These are phyloP conservation scores for Pluvialis apricaria DNA, from an alignment of 2,113 vertebrate species.

Conservation along the genomic window DNA sequence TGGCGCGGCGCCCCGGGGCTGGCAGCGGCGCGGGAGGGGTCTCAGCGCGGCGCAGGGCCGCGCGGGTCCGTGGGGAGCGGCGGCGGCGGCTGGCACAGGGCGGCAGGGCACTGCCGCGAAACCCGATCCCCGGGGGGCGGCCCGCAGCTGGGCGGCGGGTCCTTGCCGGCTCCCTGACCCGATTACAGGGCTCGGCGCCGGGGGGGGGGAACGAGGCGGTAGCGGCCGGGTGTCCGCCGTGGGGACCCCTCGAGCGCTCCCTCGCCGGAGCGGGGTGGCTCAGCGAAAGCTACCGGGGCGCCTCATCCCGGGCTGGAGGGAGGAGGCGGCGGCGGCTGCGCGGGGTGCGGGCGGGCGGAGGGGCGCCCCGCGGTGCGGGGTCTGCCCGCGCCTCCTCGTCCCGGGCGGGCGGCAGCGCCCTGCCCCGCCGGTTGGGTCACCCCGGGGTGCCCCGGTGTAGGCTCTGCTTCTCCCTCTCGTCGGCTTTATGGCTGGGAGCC, in stretches of 20 bases:
- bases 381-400: background rate
- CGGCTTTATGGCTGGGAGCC: accelerated
- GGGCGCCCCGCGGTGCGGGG: background rate
- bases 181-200: background rate
- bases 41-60: background rate
- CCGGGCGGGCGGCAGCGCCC: background rate
- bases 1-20: background rate
- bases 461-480: no score
- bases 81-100: background rate
- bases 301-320: background rate
- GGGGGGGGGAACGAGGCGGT: background rate
- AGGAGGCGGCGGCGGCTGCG: background rate
- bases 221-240: no score
- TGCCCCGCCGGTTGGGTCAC: background rate
- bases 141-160: background rate
- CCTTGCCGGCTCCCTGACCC: background rate
- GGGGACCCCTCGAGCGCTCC: no score
- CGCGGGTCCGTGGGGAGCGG: background rate
- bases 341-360: background rate
- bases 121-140: background rate
- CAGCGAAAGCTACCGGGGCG: background rate
- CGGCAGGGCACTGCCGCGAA: background rate
- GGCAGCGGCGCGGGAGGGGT: background rate
- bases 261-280: background rate
- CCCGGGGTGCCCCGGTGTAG: accelerated